Conservation (phyloP, 2,113 vertebrate species). For the Thomomys bottae region DNA sequence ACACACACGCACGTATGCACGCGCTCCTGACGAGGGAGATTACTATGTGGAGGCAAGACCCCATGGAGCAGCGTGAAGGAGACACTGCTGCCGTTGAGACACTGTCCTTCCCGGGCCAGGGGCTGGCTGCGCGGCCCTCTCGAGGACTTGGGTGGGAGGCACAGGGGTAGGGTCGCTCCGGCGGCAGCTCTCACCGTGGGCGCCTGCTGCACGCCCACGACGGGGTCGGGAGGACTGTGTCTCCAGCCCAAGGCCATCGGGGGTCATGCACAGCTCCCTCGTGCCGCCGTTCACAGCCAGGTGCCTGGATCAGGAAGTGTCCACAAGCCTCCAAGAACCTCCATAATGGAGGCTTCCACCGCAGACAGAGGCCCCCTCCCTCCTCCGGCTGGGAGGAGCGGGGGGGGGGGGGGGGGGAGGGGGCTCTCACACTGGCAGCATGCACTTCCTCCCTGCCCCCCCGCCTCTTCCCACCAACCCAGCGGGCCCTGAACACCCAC, state of each 20-base stretch:
- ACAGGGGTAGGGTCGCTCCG: too few relatives aligned
- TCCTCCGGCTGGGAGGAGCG: background rate
- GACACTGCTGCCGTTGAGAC: background rate
- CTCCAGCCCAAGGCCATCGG: fast-evolving
- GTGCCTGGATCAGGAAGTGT: fast-evolving
- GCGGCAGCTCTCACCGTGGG: too few relatives aligned
- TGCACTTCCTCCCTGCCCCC: fast-evolving
- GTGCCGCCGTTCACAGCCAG: fast-evolving
- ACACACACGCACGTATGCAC: too few relatives aligned
- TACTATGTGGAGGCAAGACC: fast-evolving
- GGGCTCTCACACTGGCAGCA: fast-evolving
- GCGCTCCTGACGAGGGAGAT: too few relatives aligned
- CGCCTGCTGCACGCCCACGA: too few relatives aligned
- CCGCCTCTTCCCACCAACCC: background rate
- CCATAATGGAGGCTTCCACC: too few relatives aligned
- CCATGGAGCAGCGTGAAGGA: fast-evolving
- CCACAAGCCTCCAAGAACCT: background rate
- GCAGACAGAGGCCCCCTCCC: too few relatives aligned
- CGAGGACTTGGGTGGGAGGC: fast-evolving
- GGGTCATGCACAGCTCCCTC: fast-evolving
- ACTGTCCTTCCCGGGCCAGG: fast-evolving
- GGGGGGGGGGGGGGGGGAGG: too few relatives aligned
- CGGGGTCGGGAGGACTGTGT: fast-evolving
- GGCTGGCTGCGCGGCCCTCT: fast-evolving
- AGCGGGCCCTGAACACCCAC: fast-evolving